Evolutionary conservation across 2,113 vertebrate species (phyloP).

Genomic region (Trogon melanurus): DNA sequence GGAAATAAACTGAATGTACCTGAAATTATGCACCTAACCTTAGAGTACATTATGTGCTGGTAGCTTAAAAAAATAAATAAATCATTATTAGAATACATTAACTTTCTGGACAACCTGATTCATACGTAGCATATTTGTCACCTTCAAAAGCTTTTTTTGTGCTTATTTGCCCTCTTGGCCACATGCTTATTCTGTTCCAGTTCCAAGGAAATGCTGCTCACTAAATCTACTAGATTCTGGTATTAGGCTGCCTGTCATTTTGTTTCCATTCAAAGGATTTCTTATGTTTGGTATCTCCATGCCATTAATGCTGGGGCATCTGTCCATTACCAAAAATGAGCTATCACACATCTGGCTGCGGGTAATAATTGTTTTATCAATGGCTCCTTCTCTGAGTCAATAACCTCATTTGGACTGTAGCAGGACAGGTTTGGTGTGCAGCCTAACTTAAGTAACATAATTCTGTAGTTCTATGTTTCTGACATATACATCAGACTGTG

Average conservation of each 20-base stretch:
- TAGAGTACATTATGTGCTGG: neutral
- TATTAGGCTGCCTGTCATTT: neutral
- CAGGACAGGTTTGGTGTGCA: neutral
- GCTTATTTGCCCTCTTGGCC: neutral
- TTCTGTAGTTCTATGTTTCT: neutral
- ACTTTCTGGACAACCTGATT: constrained; percentile 12
- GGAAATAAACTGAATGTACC: constrained; percentile 37
- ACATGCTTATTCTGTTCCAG: neutral
- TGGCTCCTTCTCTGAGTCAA: constrained; percentile 50
- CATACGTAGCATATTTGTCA: neutral
- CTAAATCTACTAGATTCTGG: constrained; percentile 32
- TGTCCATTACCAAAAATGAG: constrained; percentile 63
- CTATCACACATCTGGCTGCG: constrained; percentile 59
- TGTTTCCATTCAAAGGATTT: constrained; percentile 14
- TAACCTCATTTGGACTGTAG: constrained; percentile 53
- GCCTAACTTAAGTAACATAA: neutral
- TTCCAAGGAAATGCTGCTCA: constrained; percentile 1
- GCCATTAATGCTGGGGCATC: constrained; percentile 21
- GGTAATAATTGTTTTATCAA: constrained; percentile 57
- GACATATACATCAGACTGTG: neutral
- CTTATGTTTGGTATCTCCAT: neutral
- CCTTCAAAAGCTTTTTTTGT: neutral
- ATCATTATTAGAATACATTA: neutral
- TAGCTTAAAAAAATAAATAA: constrained; percentile 13
- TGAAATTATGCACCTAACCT: constrained; percentile 31